Evolutionary conservation across 2,888 invertebrate species (phyloP).

Genomic region (Hartigia nigra): DNA sequence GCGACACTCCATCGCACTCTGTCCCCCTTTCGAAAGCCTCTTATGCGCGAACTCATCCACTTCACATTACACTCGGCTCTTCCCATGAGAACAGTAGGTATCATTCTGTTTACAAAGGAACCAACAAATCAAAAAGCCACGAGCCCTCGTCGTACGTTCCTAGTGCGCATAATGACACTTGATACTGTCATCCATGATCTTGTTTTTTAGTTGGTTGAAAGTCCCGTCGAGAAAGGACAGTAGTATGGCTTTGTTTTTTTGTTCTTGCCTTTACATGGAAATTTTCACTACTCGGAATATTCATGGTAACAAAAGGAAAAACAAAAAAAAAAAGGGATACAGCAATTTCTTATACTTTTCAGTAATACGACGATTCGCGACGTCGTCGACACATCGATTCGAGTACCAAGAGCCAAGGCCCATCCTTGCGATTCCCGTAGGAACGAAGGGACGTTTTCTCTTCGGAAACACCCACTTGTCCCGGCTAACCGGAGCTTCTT

Average conservation of each 20-base stretch:
- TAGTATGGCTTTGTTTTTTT: not conserved
- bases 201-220: not conserved
- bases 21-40: conserved; percentile 16
- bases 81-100: not conserved
- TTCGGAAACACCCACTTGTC: conserved; percentile 51
- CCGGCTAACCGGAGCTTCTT: conserved; percentile 45
- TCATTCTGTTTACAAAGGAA: not conserved
- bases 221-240: not conserved
- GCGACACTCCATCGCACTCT: conserved; percentile 16
- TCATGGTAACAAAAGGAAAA: not conserved
- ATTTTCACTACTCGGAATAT: not conserved
- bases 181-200: not conserved
- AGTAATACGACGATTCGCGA: not conserved
- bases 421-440: conserved; percentile 1
- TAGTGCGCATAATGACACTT: not conserved
- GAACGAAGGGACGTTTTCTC: conserved; percentile 17
- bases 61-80: not conserved
- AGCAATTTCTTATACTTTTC: not conserved
- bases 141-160: not conserved
- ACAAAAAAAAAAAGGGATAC: not conserved
- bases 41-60: conserved; percentile 42
- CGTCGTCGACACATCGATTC: not conserved
- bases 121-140: not conserved
- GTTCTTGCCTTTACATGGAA: not conserved
- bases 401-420: not conserved